Conservation (phyloP, 2,113 vertebrate genomes). For the Bufo bufo region DNA sequence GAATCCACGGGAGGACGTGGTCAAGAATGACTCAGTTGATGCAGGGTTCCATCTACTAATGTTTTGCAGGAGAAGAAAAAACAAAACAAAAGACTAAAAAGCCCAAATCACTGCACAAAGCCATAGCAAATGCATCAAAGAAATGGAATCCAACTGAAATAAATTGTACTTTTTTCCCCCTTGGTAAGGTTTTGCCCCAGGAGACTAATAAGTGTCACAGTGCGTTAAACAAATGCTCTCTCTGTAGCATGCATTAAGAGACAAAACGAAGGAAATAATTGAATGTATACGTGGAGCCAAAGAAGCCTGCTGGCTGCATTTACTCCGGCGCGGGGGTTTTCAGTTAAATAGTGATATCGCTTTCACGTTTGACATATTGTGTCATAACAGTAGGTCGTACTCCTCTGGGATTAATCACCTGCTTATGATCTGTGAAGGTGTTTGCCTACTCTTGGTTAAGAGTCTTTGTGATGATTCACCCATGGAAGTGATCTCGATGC, state of each 20-base stretch:
- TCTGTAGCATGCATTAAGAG: constrained; percentile 3
- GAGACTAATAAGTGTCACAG: constrained; percentile 38
- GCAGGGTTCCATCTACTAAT: constrained; percentile 21
- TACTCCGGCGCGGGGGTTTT: constrained; percentile 27
- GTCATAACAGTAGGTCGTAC: constrained; percentile 1
- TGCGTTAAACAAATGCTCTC: constrained; percentile 16
- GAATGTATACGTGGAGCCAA: neutral
- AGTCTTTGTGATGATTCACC: constrained; percentile 28
- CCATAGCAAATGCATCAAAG: neutral
- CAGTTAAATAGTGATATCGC: constrained; percentile 12
- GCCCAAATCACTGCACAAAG: constrained; percentile 30
- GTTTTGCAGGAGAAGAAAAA: neutral
- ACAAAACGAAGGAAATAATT: constrained; percentile 28
- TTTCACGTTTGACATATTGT: constrained; percentile 45
- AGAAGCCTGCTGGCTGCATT: constrained; percentile 1
- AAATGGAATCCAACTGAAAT: constrained; percentile 32
- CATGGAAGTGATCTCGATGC: neutral
- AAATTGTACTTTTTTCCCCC: neutral
- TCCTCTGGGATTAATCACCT: constrained; percentile 11
- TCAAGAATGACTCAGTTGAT: neutral
- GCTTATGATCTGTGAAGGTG: constrained; percentile 22
- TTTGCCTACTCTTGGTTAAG: neutral
- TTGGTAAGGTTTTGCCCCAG: neutral
- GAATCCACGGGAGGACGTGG: neutral
- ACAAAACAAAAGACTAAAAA: constrained; percentile 7